Evolutionary conservation across 2,113 vertebrate species (phyloP).

Genomic region (Erythrolamprus reginae): DNA sequence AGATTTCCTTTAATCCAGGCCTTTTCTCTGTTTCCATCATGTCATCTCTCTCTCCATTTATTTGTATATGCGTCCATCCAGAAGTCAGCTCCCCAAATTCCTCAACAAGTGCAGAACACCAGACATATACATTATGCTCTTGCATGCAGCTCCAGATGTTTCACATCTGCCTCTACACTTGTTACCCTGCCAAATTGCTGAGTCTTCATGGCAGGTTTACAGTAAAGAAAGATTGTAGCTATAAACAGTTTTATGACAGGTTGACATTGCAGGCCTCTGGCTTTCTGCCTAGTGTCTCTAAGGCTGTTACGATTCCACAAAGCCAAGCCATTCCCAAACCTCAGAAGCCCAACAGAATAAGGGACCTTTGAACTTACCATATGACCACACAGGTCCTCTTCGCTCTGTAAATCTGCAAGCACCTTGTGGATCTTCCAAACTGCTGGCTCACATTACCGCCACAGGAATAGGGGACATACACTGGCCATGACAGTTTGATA

Average conservation of each 20-base stretch:
- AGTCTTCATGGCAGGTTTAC: conserved; percentile 15
- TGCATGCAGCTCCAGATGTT: conserved; percentile 7
- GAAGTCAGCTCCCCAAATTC: background rate
- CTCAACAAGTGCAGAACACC: conserved; percentile 10
- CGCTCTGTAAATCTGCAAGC: background rate
- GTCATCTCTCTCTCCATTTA: background rate
- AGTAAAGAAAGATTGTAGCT: conserved; percentile 22
- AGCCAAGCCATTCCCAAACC: background rate
- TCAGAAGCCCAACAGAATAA: background rate
- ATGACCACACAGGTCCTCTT: background rate
- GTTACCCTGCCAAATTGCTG: conserved; percentile 2
- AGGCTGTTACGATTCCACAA: background rate
- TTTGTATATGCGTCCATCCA: background rate
- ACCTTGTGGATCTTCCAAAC: background rate
- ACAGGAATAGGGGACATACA: background rate
- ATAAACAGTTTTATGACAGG: conserved; percentile 23
- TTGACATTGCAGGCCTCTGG: conserved; percentile 6
- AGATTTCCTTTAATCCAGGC: background rate
- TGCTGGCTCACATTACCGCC: background rate
- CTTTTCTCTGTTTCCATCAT: background rate
- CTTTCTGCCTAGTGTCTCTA: background rate
- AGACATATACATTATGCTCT: background rate
- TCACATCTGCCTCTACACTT: conserved; percentile 28
- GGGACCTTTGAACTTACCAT: background rate
- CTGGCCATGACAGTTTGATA: background rate